Conservation (phyloP, 2,888 invertebrate species). For the Ormyrus rosae region DNA sequence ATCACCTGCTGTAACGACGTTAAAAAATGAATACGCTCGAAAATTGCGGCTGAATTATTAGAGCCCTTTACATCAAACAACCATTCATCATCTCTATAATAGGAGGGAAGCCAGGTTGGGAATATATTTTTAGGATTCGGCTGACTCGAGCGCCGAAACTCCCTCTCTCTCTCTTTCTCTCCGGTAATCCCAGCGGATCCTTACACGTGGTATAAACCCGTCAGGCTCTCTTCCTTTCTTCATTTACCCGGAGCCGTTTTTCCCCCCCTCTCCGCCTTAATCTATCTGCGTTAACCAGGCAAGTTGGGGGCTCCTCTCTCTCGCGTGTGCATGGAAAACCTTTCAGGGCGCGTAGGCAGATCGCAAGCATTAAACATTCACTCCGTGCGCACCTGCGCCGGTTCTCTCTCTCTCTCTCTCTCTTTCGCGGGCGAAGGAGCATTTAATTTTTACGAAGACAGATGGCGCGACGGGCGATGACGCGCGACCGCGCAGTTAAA, state of each 20-base stretch:
- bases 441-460: conserved; percentile 32
- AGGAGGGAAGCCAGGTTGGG: too few relatives aligned
- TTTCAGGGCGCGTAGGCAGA: conserved; percentile 13
- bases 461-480: conserved; percentile 16
- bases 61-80: too few relatives aligned
- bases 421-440: background rate
- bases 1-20: too few relatives aligned
- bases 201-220: background rate
- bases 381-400: conserved; percentile 39
- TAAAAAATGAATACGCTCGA: too few relatives aligned
- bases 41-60: too few relatives aligned
- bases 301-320: too few relatives aligned
- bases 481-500: conserved; percentile 27
- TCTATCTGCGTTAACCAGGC: conserved; percentile 20
- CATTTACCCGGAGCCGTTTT: background rate
- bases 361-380: conserved; percentile 48
- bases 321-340: conserved; percentile 39
- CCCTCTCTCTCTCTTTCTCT: background rate
- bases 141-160: too few relatives aligned
- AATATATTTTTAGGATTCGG: too few relatives aligned
- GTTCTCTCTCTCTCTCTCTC: background rate
- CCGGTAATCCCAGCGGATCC: background rate
- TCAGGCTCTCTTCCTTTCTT: conserved; percentile 40
- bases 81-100: too few relatives aligned
- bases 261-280: background rate